Evolutionary conservation across 2,888 invertebrate genomes (phyloP).

Genomic region (Adelognathus sp.): DNA sequence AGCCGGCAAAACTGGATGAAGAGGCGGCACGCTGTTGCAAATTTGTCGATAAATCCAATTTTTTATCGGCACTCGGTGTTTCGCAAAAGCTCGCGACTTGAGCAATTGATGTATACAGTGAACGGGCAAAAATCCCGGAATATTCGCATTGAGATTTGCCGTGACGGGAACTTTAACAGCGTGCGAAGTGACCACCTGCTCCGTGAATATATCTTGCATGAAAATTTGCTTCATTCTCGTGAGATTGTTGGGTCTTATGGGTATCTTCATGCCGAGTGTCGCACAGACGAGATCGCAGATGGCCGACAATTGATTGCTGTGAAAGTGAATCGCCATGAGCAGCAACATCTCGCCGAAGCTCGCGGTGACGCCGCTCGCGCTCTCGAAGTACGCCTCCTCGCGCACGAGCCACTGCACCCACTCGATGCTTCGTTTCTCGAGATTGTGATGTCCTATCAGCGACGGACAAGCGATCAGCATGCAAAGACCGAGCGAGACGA

Average conservation of each 20-base stretch:
- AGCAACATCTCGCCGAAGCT: conserved; percentile 98
- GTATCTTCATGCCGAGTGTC: conserved; percentile 97
- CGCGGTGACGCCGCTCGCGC: conserved; percentile 91
- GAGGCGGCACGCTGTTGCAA: conserved; percentile 92
- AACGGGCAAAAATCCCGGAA: conserved; percentile 95
- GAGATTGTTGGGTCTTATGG: conserved; percentile 92
- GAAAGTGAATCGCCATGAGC: conserved; percentile 98
- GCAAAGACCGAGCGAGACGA: conserved; percentile 95
- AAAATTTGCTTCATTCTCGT: conserved; percentile 96
- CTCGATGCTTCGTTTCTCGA: conserved; percentile 93
- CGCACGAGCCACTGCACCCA: conserved; percentile 97
- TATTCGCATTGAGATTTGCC: conserved; percentile 91
- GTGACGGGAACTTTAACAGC: conserved; percentile 98
- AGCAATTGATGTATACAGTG: conserved; percentile 98
- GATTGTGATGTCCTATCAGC: conserved; percentile 85
- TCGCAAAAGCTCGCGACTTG: conserved; percentile 96
- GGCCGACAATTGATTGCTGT: conserved; percentile 95
- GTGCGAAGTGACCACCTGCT: conserved; percentile 97
- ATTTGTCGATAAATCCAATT: conserved; percentile 98
- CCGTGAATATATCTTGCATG: conserved; percentile 98
- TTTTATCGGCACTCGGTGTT: conserved; percentile 97
- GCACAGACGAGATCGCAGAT: conserved; percentile 97
- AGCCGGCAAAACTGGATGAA: conserved; percentile 96
- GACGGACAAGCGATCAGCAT: conserved; percentile 97
- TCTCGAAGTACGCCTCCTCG: conserved; percentile 94